Base-by-base conservation (phyloP, 2,888 invertebrate species). In the Dorcus hopei region DNA sequence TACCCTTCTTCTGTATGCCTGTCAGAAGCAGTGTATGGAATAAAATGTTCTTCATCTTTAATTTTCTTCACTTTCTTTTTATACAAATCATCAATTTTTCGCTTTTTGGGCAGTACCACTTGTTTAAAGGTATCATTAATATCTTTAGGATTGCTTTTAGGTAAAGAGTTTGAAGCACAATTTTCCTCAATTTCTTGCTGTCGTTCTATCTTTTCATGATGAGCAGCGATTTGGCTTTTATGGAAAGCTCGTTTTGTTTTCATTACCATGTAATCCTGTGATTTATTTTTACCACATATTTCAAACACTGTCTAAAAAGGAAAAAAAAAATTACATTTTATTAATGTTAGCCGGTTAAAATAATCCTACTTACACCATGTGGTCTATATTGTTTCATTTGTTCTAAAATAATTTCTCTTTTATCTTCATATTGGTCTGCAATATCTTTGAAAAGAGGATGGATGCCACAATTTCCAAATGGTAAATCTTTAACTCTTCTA, bases 231-330 rank as follows among this genome's bases (percentile, higher is more conserved):
- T 77, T 82, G 73, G 73, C 86, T 75, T 74, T 86, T 80, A 79
- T 96, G 85, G 73, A 87, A 81, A 64, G 86, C 82, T 50, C 97
- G 85, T 77, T 95, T 96, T 9, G 85, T 83, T 76, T 94, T 93
- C 97, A 98, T 98, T 0, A 92, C 87, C 57, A 86, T 78, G 66
- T 90, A 90, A 73, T 88, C 88, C 0, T 85, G 82, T 0, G 93
- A 90, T 73, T 93, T 87, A 68, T 88, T 84, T 73, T 89, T 91
- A 0, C 90, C 85, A 47, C 91, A 90, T 51, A 97, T 83, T 80
- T 98, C 98, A 78, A 98, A 93, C 70, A 98, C 91, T 0, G 97
- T 98, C 94, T 95, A 79, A 41, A 82, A 1, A 33, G 26, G 1
- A 33, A 33, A 33, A 6, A 7, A 33, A 7, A 33, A 6, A n/a